Evolutionary conservation across 1,140 invertebrate genomes (phyloP), one percentile per base, ranked within the genome.

Genomic region (Heliconius himera): DNA sequence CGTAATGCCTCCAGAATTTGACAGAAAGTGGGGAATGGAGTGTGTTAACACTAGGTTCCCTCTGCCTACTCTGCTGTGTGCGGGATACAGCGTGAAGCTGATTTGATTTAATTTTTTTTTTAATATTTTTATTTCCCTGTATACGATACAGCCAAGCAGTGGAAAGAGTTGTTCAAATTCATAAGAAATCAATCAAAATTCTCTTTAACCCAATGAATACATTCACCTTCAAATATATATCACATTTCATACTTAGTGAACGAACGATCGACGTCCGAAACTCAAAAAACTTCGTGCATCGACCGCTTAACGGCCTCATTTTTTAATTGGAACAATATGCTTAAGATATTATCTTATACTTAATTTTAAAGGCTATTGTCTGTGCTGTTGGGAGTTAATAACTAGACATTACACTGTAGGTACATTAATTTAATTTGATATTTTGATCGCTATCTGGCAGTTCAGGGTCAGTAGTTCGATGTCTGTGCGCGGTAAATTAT

Each of bases 301-400:
- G 54, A 66, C 74, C 74, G 74, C 60, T 75, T 75, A 75, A 66
- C 18, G 74, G 26, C 74, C 74, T 66, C 54, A 18, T 75, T 75
- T 66, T 74, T 33, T 74, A 74, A 74, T 74, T 33, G 51, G 36
- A 74, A 74, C 49, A 74, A 74, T 74, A 74, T 56, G 49, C 20
- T 38, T 36, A 20, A 33, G 49, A 56, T 74, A 36, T 74, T 74
- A 56, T 74, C 73, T 60, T 38, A 26, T 56, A 26, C 38, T 75
- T 60, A 74, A 74, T 74, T 73, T 41, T 46, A 74, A 74, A 51
- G 49, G n/a, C n/a, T 26, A 73, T 72, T 72, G 70, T 36, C 38
- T 36, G 70, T 38, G 20, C 70, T 72, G 33, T 72, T 38, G 33
- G 70, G 16, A 72, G 70, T 72, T 72, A 72, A 72, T 72, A 72